Evolutionary conservation across 2,888 invertebrate genomes (phyloP).

Genomic region (Meghimatium bilineatum): DNA sequence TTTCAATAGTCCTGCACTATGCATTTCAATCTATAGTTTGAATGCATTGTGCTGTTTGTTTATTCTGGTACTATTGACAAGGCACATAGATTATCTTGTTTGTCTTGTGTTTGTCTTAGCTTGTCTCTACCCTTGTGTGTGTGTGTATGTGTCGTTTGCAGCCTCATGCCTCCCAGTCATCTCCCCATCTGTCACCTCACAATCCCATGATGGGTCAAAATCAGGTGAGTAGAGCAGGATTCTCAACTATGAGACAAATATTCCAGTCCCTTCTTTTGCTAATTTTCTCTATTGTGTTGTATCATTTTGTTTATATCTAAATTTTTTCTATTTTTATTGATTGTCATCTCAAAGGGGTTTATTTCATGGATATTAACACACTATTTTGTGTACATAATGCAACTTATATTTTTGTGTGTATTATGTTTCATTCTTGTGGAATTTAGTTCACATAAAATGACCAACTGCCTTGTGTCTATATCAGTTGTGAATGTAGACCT

Average conservation of each 20-base stretch:
- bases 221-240: slow-evolving; percentile 80
- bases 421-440: neutral
- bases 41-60: slow-evolving; percentile 28
- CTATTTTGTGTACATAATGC: neutral
- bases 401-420: neutral
- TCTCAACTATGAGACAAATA: neutral
- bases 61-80: neutral
- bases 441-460: neutral
- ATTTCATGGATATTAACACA: neutral
- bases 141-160: slow-evolving; percentile 58
- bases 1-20: slow-evolving; percentile 13
- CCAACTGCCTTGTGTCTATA: neutral
- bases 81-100: neutral
- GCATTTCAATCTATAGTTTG: slow-evolving; percentile 29
- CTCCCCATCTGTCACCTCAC: slow-evolving; percentile 88
- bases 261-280: slow-evolving; percentile 28
- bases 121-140: slow-evolving; percentile 44
- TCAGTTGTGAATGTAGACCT: neutral
- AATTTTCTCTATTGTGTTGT: slow-evolving; percentile 2
- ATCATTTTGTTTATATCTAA: neutral
- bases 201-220: slow-evolving; percentile 87
- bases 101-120: slow-evolving; percentile 31
- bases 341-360: neutral
- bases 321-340: slow-evolving; percentile 6
- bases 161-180: slow-evolving; percentile 91